phyloP scores from a whole-genome alignment of 1,140 invertebrate species.

The Papilio glaucus region DNA sequence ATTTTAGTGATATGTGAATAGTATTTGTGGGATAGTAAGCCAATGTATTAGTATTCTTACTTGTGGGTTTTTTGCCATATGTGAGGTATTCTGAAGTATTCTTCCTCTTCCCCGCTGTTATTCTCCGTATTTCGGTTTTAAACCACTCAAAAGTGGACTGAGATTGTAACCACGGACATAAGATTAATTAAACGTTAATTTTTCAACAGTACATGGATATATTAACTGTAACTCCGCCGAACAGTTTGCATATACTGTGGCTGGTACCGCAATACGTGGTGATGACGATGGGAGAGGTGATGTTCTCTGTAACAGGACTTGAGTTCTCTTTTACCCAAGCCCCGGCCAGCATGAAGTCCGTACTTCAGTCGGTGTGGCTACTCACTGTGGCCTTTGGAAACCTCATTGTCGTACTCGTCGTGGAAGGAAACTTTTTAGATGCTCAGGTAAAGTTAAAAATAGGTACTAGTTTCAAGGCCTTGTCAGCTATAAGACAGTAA shows the following conservation, averaged over 20 bases:
- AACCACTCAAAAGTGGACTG: too few species aligned
- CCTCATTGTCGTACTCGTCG: constrained; percentile 94
- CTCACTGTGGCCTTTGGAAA: constrained; percentile 96
- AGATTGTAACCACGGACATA: too few species aligned
- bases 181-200: not conserved
- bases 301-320: constrained; percentile 96
- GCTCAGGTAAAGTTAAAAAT: constrained; percentile 84
- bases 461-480: not conserved
- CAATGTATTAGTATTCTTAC: too few species aligned
- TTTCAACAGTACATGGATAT: constrained; percentile 58
- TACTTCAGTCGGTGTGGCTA: constrained; percentile 95
- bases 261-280: constrained; percentile 94
- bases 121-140: too few species aligned
- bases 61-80: too few species aligned
- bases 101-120: too few species aligned
- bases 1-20: too few species aligned
- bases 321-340: constrained; percentile 96
- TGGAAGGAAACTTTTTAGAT: constrained; percentile 86
- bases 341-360: constrained; percentile 94
- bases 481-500: too few species aligned
- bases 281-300: constrained; percentile 91
- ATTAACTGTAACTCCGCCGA: constrained; percentile 85
- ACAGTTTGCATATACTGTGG: constrained; percentile 91
- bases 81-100: too few species aligned
- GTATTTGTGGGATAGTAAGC: too few species aligned